phyloP scores from a whole-genome alignment of 2,113 vertebrate genomes.

The Oryzias javanicus region DNA sequence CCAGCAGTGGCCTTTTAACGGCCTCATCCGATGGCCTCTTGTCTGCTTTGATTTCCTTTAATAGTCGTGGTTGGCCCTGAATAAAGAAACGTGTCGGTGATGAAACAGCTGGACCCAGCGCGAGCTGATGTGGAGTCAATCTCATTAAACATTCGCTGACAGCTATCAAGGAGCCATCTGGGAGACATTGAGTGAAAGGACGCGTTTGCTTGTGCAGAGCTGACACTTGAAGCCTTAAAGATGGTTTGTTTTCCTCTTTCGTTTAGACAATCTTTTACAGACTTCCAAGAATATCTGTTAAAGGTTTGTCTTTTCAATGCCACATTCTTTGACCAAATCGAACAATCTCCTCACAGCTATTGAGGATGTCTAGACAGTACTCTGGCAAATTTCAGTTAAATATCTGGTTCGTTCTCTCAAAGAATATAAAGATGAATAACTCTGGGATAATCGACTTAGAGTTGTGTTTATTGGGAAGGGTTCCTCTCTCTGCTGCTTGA shows the following conservation, averaged over 20 bases:
- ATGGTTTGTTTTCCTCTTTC: neutral
- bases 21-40: conserved; percentile 18
- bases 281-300: too few species aligned
- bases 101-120: neutral
- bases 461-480: too few species aligned
- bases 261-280: neutral
- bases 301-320: too few species aligned
- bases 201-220: neutral
- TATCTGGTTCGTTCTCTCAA: too few species aligned
- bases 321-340: too few species aligned
- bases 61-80: neutral
- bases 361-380: too few species aligned
- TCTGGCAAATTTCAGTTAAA: too few species aligned
- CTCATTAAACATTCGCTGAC: conserved; percentile 21
- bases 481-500: too few species aligned
- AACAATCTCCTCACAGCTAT: too few species aligned
- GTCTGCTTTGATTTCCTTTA: conserved; percentile 17
- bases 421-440: too few species aligned
- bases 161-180: conserved; percentile 22
- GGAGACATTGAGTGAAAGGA: conserved; percentile 10
- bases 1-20: conserved; percentile 41
- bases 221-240: neutral
- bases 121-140: conserved; percentile 5
- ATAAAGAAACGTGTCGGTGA: neutral
- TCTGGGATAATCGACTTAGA: too few species aligned